Conservation (phyloP, 2,888 invertebrate species). For the Subacronicta megacephala region DNA sequence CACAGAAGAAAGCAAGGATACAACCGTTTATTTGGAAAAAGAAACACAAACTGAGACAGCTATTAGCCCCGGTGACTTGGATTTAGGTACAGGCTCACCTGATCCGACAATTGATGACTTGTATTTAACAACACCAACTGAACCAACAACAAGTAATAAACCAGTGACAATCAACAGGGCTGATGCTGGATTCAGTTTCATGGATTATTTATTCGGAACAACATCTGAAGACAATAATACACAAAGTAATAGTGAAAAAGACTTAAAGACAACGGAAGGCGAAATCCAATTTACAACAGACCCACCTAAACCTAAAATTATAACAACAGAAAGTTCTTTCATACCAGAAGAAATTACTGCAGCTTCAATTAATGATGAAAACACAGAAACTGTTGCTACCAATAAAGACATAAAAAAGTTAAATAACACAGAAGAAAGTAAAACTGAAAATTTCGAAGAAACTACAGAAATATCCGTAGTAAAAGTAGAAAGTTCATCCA, state of each 20-base stretch:
- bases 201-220: slow-evolving; percentile 83
- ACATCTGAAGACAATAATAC: slow-evolving; percentile 70
- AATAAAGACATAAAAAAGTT: slow-evolving; percentile 33
- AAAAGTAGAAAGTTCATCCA: slow-evolving; percentile 72
- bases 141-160: slow-evolving; percentile 69
- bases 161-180: slow-evolving; percentile 67
- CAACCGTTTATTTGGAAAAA: slow-evolving; percentile 56
- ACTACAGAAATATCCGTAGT: slow-evolving; percentile 56
- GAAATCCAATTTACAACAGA: slow-evolving; percentile 69
- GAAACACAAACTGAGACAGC: slow-evolving; percentile 64
- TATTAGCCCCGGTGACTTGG: slow-evolving; percentile 77
- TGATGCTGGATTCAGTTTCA: slow-evolving; percentile 75
- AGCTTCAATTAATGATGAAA: slow-evolving; percentile 37
- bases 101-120: slow-evolving; percentile 77
- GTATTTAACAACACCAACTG: slow-evolving; percentile 71
- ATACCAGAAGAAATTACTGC: slow-evolving; percentile 84
- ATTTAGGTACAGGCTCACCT: slow-evolving; percentile 80
- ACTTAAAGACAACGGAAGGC: slow-evolving; percentile 52
- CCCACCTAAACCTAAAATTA: slow-evolving; percentile 62
- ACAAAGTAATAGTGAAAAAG: slow-evolving; percentile 51
- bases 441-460: slow-evolving; percentile 42
- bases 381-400: slow-evolving; percentile 41
- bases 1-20: slow-evolving; percentile 48
- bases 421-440: slow-evolving; percentile 44
- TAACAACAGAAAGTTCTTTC: slow-evolving; percentile 77